Evolutionary conservation across 2,797 vertebrate genomes (phyloP).

Genomic region (Neostethus bicornis): DNA sequence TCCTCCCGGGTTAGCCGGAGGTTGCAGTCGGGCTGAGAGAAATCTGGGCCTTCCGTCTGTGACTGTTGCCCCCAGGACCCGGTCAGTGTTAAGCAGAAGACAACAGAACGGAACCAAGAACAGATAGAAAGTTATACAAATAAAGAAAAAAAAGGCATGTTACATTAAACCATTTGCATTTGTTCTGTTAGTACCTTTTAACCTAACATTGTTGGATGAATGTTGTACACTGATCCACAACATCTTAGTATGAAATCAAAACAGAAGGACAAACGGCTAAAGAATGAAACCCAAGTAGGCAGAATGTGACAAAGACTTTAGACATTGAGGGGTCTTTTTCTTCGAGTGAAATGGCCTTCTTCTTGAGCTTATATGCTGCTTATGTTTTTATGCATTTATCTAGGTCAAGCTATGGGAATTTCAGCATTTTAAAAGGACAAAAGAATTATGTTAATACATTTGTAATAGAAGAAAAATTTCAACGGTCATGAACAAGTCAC

Average conservation of each 20-base stretch:
- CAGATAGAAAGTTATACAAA: not conserved
- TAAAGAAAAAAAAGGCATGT: not conserved
- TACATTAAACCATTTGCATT: not conserved
- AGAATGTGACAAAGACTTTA: not conserved
- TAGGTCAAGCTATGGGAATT: slow-evolving; percentile 47
- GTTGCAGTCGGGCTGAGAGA: too few relatives aligned
- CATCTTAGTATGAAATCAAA: not conserved
- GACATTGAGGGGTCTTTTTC: not conserved
- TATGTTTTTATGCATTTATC: slow-evolving; percentile 26
- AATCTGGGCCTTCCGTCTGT: too few relatives aligned
- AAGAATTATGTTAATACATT: slow-evolving; percentile 60
- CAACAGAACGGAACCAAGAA: not conserved
- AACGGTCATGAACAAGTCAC: slow-evolving; percentile 26
- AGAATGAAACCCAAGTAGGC: not conserved
- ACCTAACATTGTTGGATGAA: not conserved
- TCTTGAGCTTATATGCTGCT: slow-evolving; percentile 19
- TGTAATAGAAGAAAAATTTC: slow-evolving; percentile 60
- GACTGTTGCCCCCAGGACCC: too few relatives aligned
- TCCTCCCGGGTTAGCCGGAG: too few relatives aligned
- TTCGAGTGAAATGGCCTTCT: slow-evolving; percentile 13
- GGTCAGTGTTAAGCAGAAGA: not conserved
- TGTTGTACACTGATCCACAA: too few relatives aligned
- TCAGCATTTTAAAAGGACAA: slow-evolving; percentile 63
- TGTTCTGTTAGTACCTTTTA: not conserved
- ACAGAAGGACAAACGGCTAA: not conserved